A percentile compares a stretch with the other conserved stretches of the same genome.
These are phyloP conservation scores for Limosa lapponica DNA, from an alignment of 2,797 vertebrate genomes.

Conservation along the genomic window DNA sequence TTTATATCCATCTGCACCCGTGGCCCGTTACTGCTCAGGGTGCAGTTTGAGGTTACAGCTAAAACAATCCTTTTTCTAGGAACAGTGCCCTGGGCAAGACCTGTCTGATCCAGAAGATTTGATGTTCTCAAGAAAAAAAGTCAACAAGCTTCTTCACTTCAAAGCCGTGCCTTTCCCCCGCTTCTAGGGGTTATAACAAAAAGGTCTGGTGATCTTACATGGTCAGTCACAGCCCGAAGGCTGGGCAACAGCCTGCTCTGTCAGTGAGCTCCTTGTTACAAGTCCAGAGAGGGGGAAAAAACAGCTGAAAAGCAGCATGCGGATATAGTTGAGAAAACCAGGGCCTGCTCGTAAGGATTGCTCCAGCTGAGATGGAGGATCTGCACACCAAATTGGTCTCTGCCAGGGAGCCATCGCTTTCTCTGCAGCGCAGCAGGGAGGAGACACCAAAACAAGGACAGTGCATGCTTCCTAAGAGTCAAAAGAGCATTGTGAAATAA, in stretches of 20 bases:
- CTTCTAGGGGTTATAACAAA: background rate
- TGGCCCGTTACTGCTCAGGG: background rate
- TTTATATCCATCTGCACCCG: constrained; percentile 7
- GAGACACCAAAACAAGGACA: background rate
- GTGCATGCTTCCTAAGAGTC: background rate
- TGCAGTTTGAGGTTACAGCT: constrained; percentile 24
- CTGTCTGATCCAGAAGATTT: constrained; percentile 25
- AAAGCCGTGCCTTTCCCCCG: background rate
- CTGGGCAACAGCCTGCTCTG: background rate
- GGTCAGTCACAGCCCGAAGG: background rate
- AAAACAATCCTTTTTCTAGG: constrained; percentile 46
- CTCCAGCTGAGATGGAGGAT: background rate
- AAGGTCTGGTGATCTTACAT: background rate
- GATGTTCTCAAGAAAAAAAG: background rate
- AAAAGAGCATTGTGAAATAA: background rate
- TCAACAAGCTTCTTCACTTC: background rate
- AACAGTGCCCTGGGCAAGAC: constrained; percentile 34
- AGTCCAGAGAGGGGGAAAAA: background rate
- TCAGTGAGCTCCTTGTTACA: background rate
- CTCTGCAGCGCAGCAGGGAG: background rate
- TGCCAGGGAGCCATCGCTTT: background rate
- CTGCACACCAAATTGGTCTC: fast-evolving
- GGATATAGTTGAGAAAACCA: background rate
- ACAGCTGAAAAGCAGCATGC: background rate
- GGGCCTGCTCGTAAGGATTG: background rate